Evolutionary conservation across 2,797 vertebrate species (phyloP), one percentile per base, ranked within the genome.

Genomic region (Phoxinus dragarum): DNA sequence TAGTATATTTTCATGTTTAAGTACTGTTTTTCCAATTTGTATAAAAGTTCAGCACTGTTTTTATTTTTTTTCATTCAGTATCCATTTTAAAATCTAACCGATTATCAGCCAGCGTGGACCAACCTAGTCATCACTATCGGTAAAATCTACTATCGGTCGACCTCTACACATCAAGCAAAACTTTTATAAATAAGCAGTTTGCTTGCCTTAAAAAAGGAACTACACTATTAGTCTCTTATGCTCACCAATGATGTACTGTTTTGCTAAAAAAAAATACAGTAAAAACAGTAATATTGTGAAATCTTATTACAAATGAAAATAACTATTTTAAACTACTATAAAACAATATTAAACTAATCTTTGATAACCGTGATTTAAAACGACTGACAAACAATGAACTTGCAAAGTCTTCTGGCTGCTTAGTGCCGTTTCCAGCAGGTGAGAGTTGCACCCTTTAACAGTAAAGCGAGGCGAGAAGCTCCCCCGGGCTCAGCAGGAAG

Each of bases 381-480:
- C 9, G 19, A 75, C 21, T 36, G 31, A 74, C 21, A 27, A 44
- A 66, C 56, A 64, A 27, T 16, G 1, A 16, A 67, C 16, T n/a
- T 66, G 42, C 56, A 64, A 64, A 64, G 38, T 59, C 83, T 84
- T 80, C 68, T 85, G 68, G 34, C 68, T 80, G 90, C 74, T 86
- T 72, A 80, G 84, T 86, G 88, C 86, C 74, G 86, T 71, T 87
- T 69, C 66, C 81, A 77, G 84, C 77, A 88, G 84, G 88, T 95
- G 95, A 94, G 95, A 96, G 94, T 96, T 96, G 95, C 94, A 96
- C 94, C 95, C 95, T 95, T 93, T 86, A 81, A 94, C 92, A 95
- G 92, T 94, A 96, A 93, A 96, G 96, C 95, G 90, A 95, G 94
- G 94, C 91, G 92, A 89, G 94, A 96, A 92, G 86, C 90, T 95